Evolutionary conservation across 1,140 invertebrate species (phyloP).

Genomic region (Drosophila athabasca): DNA sequence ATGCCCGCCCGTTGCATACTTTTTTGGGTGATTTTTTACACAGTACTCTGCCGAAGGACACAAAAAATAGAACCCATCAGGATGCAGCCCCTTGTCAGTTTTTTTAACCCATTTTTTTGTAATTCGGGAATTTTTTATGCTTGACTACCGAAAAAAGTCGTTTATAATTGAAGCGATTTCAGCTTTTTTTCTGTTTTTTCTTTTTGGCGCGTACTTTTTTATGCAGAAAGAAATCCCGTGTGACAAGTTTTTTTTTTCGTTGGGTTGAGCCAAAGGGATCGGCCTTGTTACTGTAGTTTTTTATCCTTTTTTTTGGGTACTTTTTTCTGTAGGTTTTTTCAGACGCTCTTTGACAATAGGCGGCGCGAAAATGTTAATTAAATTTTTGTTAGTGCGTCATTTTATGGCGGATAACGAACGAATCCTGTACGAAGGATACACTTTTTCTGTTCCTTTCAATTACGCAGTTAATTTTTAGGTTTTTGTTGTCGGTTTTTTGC

Average conservation of each 20-base stretch:
- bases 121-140: slow-evolving; percentile 69
- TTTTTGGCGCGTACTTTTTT: slow-evolving; percentile 41
- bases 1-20: slow-evolving; percentile 62
- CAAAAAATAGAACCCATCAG: slow-evolving; percentile 38
- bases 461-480: slow-evolving; percentile 55
- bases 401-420: slow-evolving; percentile 37
- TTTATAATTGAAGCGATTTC: slow-evolving; percentile 68
- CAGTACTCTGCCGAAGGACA: slow-evolving; percentile 9
- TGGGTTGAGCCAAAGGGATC: slow-evolving; percentile 33
- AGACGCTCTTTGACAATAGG: slow-evolving; percentile 12
- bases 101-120: slow-evolving; percentile 72
- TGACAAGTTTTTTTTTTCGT: slow-evolving; percentile 69
- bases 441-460: slow-evolving; percentile 39
- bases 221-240: slow-evolving; percentile 46
- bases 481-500: slow-evolving; percentile 13
- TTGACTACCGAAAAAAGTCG: slow-evolving; percentile 76
- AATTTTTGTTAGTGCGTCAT: slow-evolving; percentile 69
- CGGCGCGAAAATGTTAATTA: slow-evolving; percentile 71
- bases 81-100: slow-evolving; percentile 49
- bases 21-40: slow-evolving; percentile 64
- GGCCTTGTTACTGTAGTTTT: slow-evolving; percentile 58
- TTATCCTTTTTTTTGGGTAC: slow-evolving; percentile 31
- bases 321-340: slow-evolving; percentile 38
- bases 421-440: neutral
- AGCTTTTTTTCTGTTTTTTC: slow-evolving; percentile 55